Base-by-base conservation (phyloP, 2,888 invertebrate species). In the Mechanitis mazaeus region DNA sequence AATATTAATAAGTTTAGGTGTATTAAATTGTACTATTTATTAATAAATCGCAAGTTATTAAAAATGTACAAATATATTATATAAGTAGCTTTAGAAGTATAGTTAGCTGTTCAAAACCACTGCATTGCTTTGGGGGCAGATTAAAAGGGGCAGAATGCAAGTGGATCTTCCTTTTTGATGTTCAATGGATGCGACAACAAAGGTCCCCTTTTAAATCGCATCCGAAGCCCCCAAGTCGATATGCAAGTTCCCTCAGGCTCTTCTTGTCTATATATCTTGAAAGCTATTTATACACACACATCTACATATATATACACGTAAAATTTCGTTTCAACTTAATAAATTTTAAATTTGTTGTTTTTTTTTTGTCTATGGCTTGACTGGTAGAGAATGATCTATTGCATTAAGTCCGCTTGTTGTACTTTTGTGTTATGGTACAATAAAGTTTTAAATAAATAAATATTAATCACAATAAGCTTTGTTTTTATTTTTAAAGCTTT, bases 151-250 rank as follows among this genome's bases (percentile, higher is more conserved):
- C 35, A 33, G 47, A 56, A 57, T 57, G 54, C 45, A 54, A 57
- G 53, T 57, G 35, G 38, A 54, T 54, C 60, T 56, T 42, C 57
- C 57, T 58, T 45, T 57, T 58, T 45, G 53, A 47, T 55, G 58
- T 58, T 61, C 58, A 61, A 46, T 59, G 60, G 56, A 58, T 64
- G 55, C 58, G 58, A 66, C 61, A 65, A 63, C 63, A 67, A 67
- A 67, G 61, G 58, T 50, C 61, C 61, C 58, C 60, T 60, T 61
- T 59, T 54, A 56, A 55, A 65, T 63, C 59, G 56, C 53, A 58
- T 59, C 54, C 54, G 47, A 53, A 33, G 55, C 55, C 58, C 46
- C 50, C 50, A 56, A 64, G 64, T 61, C 60, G 56, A 50, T 56
- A 60, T 60, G 50, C 56, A 56, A 35, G 53, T 56, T 56, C 60